phyloP scores from a whole-genome alignment of 2,888 invertebrate species.

The Andrena chrysosceles region DNA sequence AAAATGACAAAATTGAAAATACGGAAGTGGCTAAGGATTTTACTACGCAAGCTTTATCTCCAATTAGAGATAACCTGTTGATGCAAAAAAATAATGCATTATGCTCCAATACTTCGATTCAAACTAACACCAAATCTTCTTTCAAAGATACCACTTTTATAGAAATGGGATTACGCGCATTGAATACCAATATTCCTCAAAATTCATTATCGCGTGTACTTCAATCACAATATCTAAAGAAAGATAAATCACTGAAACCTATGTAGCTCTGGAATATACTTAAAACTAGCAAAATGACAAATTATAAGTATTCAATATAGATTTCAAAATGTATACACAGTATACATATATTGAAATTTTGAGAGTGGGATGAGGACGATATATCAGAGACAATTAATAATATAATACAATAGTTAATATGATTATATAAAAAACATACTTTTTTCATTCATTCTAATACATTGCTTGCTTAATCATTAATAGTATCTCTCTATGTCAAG shows the following conservation, averaged over 20 bases:
- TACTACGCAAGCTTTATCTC: neutral
- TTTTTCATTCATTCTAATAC: slow-evolving; percentile 36
- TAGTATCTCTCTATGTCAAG: slow-evolving; percentile 25
- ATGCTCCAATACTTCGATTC: slow-evolving; percentile 31
- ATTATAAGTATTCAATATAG: slow-evolving; percentile 5
- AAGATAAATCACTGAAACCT: slow-evolving; percentile 63
- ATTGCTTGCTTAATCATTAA: slow-evolving; percentile 26
- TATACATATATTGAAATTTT: neutral
- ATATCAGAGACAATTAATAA: neutral
- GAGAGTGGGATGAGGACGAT: neutral
- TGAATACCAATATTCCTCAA: slow-evolving; percentile 49
- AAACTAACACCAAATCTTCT: slow-evolving; percentile 21
- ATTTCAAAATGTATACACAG: neutral
- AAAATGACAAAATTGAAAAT: neutral
- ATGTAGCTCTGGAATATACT: slow-evolving; percentile 36
- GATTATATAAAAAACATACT: slow-evolving; percentile 48
- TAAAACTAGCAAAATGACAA: slow-evolving; percentile 7
- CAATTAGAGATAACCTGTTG: neutral
- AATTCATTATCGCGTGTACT: slow-evolving; percentile 64
- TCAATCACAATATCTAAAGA: slow-evolving; percentile 74
- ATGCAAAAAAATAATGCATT: neutral
- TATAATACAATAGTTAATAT: neutral
- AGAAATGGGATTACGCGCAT: slow-evolving; percentile 57
- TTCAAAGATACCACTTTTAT: slow-evolving; percentile 53
- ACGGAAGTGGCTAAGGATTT: neutral